Conservation (phyloP, 2,888 invertebrate species). For the Apoda limacodes region DNA sequence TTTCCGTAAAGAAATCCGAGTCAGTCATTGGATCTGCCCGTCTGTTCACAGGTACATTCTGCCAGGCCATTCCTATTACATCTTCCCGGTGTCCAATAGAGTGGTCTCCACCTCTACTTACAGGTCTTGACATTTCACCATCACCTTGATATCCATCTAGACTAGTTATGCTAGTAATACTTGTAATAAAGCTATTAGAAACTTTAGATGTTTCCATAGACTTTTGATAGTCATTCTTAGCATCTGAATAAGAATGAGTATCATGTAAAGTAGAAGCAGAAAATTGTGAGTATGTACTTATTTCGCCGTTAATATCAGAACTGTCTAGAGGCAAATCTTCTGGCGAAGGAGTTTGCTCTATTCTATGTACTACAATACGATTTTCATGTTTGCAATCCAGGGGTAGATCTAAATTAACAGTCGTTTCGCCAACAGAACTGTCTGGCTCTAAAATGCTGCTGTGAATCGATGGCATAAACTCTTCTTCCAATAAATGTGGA, state of each 20-base stretch:
- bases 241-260: constrained; percentile 67
- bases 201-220: constrained; percentile 74
- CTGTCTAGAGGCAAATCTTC: constrained; percentile 87
- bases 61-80: constrained; percentile 66
- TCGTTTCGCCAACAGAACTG: constrained; percentile 64
- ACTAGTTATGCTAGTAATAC: constrained; percentile 91
- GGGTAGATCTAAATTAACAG: constrained; percentile 66
- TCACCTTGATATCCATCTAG: constrained; percentile 95
- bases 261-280: constrained; percentile 61
- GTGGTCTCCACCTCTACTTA: constrained; percentile 83
- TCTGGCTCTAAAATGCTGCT: constrained; percentile 71
- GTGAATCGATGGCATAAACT: constrained; percentile 72
- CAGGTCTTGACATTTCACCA: constrained; percentile 89
- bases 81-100: constrained; percentile 70
- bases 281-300: constrained; percentile 65
- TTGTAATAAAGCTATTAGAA: constrained; percentile 83
- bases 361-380: constrained; percentile 47
- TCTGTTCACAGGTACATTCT: constrained; percentile 73
- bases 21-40: constrained; percentile 90
- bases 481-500: constrained; percentile 62
- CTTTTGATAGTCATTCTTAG: constrained; percentile 71
- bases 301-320: constrained; percentile 72
- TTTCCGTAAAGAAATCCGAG: constrained; percentile 91
- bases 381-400: constrained; percentile 60
- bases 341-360: constrained; percentile 86